Evolutionary conservation across 2,888 invertebrate species (phyloP), one percentile per base, ranked within the genome.

Genomic region (Spatulosminthurus flaviceps): DNA sequence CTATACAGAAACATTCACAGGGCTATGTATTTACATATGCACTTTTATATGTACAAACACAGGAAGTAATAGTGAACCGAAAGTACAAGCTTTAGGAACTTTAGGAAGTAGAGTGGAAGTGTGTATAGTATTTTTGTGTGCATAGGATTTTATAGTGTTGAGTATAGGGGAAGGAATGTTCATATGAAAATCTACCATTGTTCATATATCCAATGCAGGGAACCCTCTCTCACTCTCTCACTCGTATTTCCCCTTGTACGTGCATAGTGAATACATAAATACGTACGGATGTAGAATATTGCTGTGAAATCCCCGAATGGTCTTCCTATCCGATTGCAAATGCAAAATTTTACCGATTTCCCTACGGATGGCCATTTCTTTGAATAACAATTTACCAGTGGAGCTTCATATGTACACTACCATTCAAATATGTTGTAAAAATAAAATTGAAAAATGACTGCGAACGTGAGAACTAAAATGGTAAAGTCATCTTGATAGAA

Each of bases 331-430:
- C 67, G 76, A 76, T 76, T 76, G 67, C 76, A 67, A 76, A 76
- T 76, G 76, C 76, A 76, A 76, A 76, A 76, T 67, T 73, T 76
- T 67, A 76, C 76, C 76, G 76, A 76, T 76, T 76, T 76, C 76
- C 76, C 76, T 34, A 76, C 41, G 76, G 76, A 76, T 76, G 76
- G 64, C 42, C 61, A 66, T 76, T 76, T 76, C 76, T 41, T 67
- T 66, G 76, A 76, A 76, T 76, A 67, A 76, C 76, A 76, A 76
- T 76, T 76, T 67, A 34, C 76, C 76, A 34, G 73, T 43, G 13
- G 22, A 61, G 60, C 51, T 51, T 60, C 61, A 60, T 73, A 73
- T 60, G 51, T 51, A 51, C 16, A 51, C 51, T 61, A 60, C 73
- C 60, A 73, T 66, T 66, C 16, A 64, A 34, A 41, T n/a, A 67